Conservation (phyloP, 2,797 vertebrate species). For the Sylvilagus floridanus region DNA sequence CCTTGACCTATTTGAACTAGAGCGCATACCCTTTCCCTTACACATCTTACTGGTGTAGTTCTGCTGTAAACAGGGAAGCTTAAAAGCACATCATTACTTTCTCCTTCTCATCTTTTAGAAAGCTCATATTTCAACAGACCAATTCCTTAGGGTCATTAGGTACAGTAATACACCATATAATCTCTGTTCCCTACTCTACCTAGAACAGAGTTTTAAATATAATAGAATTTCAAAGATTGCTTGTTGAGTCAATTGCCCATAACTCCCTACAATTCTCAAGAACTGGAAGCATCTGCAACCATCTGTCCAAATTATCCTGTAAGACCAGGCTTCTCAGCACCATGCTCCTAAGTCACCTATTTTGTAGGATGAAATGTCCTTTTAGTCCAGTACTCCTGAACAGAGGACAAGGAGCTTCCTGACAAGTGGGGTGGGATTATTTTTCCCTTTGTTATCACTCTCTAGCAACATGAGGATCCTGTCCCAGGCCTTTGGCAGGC, state of each 20-base stretch:
- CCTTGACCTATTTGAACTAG: not conserved
- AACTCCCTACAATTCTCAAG: not conserved
- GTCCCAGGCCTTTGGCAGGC: not conserved
- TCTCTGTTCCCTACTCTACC: not conserved
- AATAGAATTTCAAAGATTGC: not conserved
- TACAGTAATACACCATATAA: not conserved
- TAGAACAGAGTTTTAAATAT: not conserved
- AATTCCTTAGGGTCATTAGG: not conserved
- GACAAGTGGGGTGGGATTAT: not conserved
- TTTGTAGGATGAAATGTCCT: not conserved
- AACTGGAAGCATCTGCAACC: not conserved
- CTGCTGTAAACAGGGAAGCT: not conserved
- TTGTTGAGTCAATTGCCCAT: not conserved
- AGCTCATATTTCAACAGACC: not conserved
- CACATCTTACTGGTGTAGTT: not conserved
- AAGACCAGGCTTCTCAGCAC: not conserved
- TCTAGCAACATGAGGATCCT: not conserved
- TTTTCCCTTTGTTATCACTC: not conserved
- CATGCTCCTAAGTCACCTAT: not conserved
- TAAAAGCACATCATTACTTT: not conserved
- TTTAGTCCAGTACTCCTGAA: not conserved
- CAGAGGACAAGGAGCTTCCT: not conserved
- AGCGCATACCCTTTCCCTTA: not conserved
- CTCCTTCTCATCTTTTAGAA: not conserved
- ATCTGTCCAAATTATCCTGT: not conserved